Conservation (phyloP, 2,888 invertebrate genomes). For the Eupithecia vulgata region DNA sequence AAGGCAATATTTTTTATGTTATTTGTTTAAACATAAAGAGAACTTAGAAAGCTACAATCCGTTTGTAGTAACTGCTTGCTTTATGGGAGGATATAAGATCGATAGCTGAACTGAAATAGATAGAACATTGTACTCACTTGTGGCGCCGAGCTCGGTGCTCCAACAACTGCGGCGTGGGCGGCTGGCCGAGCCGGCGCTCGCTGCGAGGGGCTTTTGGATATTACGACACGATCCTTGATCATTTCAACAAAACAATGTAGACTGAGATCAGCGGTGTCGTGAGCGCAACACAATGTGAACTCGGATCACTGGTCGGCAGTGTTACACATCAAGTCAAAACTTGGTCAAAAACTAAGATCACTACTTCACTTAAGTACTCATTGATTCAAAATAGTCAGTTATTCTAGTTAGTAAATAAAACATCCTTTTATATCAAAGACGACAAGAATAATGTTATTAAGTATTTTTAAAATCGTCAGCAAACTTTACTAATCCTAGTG, state of each 20-base stretch:
- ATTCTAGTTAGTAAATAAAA: neutral
- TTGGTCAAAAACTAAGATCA: neutral
- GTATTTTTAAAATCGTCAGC: neutral
- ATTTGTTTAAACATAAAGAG: too few relatives aligned
- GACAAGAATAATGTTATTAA: neutral
- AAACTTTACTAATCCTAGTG: neutral
- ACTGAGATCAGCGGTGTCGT: neutral
- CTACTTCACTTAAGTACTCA: neutral
- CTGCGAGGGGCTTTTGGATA: neutral
- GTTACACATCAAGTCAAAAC: neutral
- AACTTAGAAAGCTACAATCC: neutral
- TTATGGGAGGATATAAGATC: conserved; percentile 16
- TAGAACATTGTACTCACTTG: conserved; percentile 27
- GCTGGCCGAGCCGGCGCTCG: neutral
- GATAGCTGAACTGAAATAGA: conserved; percentile 20
- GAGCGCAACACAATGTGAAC: neutral
- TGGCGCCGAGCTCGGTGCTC: conserved; percentile 18
- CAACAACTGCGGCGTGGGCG: conserved; percentile 23
- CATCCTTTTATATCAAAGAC: neutral
- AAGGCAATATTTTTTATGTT: too few relatives aligned
- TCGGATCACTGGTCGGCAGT: neutral
- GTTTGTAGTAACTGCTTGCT: neutral
- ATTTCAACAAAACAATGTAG: neutral
- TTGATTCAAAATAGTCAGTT: neutral
- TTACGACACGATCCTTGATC: neutral